Conservation (phyloP, 2,888 invertebrate species). For the Agrotis segetum region DNA sequence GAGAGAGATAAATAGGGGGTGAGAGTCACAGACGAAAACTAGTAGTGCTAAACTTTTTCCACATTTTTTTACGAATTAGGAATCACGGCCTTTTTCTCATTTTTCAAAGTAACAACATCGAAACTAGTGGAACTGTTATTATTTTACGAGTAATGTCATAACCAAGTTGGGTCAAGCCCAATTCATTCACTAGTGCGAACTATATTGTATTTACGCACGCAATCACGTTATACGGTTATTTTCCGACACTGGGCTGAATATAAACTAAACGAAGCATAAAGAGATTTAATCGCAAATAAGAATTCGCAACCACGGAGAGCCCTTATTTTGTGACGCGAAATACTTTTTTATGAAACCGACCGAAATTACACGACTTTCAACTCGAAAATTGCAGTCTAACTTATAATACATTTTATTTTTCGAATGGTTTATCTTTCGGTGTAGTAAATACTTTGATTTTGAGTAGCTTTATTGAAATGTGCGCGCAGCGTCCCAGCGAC, state of each 20-base stretch:
- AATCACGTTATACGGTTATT: conserved; percentile 7
- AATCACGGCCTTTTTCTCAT: neutral
- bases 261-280: neutral
- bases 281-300: neutral
- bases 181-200: conserved; percentile 9
- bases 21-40: no score
- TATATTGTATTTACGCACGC: conserved; percentile 21
- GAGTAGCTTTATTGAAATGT: no score
- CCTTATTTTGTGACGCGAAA: no score
- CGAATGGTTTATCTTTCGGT: no score
- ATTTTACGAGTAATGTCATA: conserved; percentile 8
- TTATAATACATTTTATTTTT: no score
- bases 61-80: neutral
- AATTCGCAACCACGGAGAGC: neutral
- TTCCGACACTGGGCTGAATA: neutral
- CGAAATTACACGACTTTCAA: no score
- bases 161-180: conserved; percentile 9
- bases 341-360: no score
- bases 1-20: no score
- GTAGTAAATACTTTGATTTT: no score
- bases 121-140: neutral
- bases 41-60: neutral
- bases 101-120: no score
- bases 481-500: no score
- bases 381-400: no score